Evolutionary conservation across 2,113 vertebrate species (phyloP), one percentile per base, ranked within the genome.

Genomic region (Muntiacus reevesi): DNA sequence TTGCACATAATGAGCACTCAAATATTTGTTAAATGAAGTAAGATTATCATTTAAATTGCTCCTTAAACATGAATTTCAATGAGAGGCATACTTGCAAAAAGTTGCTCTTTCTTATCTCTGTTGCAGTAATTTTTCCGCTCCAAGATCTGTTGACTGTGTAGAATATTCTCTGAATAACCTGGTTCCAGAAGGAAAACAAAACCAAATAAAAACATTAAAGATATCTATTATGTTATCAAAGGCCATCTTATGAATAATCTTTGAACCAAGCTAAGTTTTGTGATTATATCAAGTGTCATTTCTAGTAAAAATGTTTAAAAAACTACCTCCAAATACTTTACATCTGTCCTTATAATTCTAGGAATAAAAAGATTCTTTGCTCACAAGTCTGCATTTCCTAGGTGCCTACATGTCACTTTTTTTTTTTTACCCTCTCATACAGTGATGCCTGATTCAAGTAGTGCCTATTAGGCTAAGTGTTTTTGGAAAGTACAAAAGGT

Each of bases 91-190:
- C 99, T 98, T 99, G 99, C 78, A 99, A 98, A 99, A 99, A 99
- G 99, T 99, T 99, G 99, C 99, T 99, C 98, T 99, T 99, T 98
- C 99, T 99, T 98, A 99, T 99, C 98, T 99, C 99, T 89, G 99
- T 99, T 62, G 99, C 99, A 96, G 99, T 99, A 97, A 99, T 99
- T 97, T 99, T 99, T 92, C 99, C 99, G n/a, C 99, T 99, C 99
- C 99, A 99, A 52, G 99, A 99, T 83, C 99, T 99, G 99, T 99
- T 99, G 93, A 99, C 99, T 67, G 99, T 99, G 98, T 99, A 99
- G 99, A 99, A 99, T 99, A 99, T 99, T 99, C 99, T 99, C 98
- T 99, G 99, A 98, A 99, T 99, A 97, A 99, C 99, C 99, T 99
- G 97, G 79, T 91, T 95, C n/a, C 54, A 95, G 87, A 93, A 50